phyloP scores from a whole-genome alignment of 1,140 invertebrate species.

The Hirudo medicinalis region DNA sequence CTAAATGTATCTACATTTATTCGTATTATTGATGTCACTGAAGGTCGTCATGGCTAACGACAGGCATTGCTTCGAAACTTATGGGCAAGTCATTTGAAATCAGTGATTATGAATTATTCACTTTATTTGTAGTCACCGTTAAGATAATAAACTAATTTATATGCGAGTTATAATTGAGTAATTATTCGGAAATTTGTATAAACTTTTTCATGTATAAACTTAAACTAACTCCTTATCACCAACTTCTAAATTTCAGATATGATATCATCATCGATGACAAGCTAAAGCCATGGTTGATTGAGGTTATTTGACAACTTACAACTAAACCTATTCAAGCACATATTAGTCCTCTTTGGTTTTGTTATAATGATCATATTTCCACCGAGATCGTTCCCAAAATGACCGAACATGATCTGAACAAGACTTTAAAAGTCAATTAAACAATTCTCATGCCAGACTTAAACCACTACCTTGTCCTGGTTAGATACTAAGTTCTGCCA shows the following conservation, averaged over 20 bases:
- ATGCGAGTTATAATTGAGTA: neutral
- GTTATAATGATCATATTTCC: neutral
- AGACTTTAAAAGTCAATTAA: neutral
- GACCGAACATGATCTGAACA: too few species aligned
- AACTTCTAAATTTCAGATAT: constrained; percentile 33
- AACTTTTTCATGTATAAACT: too few species aligned
- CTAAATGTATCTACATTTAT: neutral
- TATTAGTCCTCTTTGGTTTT: neutral
- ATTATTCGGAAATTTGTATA: neutral
- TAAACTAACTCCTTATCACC: neutral
- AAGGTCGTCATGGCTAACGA: constrained; percentile 41
- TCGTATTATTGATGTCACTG: constrained; percentile 8
- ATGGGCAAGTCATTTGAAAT: constrained; percentile 33
- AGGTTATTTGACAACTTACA: constrained; percentile 28
- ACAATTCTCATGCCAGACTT: neutral
- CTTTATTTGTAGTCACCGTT: neutral
- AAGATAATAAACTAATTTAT: neutral
- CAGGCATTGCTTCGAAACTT: constrained; percentile 42
- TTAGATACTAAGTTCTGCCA: too few species aligned
- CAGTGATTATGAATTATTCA: neutral
- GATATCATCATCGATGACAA: constrained; percentile 44
- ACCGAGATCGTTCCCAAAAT: neutral
- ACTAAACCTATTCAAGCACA: constrained; percentile 11
- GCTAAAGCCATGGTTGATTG: constrained; percentile 42
- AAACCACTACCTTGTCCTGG: too few species aligned